Evolutionary conservation across 2,888 invertebrate genomes (phyloP).

Genomic region (Tachystola acroxantha): DNA sequence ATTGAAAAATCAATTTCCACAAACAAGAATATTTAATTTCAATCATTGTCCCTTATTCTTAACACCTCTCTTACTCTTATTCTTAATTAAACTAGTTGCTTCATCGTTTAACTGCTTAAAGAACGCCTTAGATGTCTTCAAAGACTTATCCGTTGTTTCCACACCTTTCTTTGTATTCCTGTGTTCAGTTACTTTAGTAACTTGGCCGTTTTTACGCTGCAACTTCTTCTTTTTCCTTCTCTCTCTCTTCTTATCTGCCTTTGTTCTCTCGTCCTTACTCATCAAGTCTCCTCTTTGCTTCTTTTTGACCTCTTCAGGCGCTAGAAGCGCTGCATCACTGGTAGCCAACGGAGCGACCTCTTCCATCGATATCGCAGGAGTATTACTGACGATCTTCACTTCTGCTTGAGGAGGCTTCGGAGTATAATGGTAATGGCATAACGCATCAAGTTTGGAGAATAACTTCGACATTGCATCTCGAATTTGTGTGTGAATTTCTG

Average conservation of each 20-base stretch:
- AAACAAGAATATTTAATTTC: not conserved
- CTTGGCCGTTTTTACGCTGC: conserved; percentile 76
- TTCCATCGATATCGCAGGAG: conserved; percentile 95
- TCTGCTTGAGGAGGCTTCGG: conserved; percentile 92
- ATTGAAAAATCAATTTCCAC: not conserved
- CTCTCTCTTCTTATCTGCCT: conserved; percentile 93
- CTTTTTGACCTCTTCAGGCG: conserved; percentile 94
- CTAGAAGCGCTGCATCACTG: conserved; percentile 90
- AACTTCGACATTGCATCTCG: conserved; percentile 84
- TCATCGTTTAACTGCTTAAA: conserved; percentile 92
- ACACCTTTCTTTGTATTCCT: conserved; percentile 77
- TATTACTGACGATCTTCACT: conserved; percentile 92
- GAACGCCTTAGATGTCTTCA: conserved; percentile 86
- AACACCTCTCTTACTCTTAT: conserved; percentile 40
- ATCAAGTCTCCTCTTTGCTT: conserved; percentile 74
- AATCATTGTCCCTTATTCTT: conserved; percentile 41
- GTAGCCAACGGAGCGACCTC: conserved; percentile 96
- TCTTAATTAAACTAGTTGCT: conserved; percentile 56
- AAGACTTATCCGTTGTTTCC: conserved; percentile 78
- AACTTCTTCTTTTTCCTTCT: conserved; percentile 91
- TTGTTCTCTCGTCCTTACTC: conserved; percentile 88
- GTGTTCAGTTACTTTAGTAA: conserved; percentile 65
- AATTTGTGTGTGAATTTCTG: conserved; percentile 88
- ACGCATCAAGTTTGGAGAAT: conserved; percentile 92
- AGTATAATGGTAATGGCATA: conserved; percentile 96